These are phyloP conservation scores for Caenorhabditis sulstoni DNA, from an alignment of 2,888 invertebrate genomes.

Conservation along the genomic window DNA sequence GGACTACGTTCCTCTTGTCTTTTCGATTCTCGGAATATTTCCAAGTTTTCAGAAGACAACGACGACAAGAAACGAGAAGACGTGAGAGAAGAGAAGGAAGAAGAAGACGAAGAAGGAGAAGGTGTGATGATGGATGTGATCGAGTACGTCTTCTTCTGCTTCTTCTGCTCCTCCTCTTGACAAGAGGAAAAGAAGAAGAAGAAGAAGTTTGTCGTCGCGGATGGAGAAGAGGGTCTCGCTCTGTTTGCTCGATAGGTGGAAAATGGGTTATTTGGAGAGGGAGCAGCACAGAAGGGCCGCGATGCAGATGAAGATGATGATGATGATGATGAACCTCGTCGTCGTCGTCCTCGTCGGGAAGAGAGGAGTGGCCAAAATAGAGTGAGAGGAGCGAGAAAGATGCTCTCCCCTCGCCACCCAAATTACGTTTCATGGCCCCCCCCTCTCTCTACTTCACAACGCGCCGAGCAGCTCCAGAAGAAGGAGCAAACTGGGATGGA, in stretches of 20 bases:
- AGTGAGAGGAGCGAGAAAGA: background rate
- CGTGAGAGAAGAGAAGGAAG: constrained; percentile 11
- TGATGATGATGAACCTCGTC: constrained; percentile 56
- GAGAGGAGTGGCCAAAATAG: constrained; percentile 41
- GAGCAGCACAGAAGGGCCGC: constrained; percentile 17
- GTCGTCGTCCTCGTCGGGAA: background rate
- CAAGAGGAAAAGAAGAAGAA: constrained; percentile 20
- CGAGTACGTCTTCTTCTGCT: constrained; percentile 22
- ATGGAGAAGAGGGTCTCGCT: constrained; percentile 18
- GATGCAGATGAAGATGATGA: constrained; percentile 29
- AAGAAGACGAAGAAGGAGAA: constrained; percentile 10
- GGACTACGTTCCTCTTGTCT: constrained; percentile 1
- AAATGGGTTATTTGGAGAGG: constrained; percentile 53
- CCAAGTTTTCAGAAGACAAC: background rate
- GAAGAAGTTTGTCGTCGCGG: background rate
- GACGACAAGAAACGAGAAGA: background rate
- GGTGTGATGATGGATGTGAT: constrained; percentile 20
- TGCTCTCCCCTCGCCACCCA: constrained; percentile 36
- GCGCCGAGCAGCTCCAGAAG: constrained; percentile 19
- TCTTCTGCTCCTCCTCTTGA: constrained; percentile 33
- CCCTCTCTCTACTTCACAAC: constrained; percentile 24
- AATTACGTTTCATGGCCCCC: constrained; percentile 57
- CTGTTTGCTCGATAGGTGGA: constrained; percentile 51
- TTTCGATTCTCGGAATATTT: no score
- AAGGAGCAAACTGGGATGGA: constrained; percentile 23